Evolutionary conservation across 2,113 vertebrate genomes (phyloP), one percentile per base, ranked within the genome.

Genomic region (Centropus unirufus): DNA sequence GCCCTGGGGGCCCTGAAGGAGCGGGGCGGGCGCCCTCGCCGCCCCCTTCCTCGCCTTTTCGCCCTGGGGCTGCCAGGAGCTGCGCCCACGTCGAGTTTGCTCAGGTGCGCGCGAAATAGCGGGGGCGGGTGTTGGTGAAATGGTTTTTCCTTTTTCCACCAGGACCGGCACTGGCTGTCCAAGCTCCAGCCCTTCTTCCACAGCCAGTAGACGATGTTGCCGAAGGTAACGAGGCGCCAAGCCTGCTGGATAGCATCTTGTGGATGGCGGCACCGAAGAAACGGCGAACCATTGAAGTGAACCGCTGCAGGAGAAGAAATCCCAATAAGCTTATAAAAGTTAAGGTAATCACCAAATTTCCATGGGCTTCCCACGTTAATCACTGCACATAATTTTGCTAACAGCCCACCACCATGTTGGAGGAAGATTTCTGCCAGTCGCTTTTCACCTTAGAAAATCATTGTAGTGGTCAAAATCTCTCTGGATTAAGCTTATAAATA

Each of bases 261-360:
- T 99, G 99, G 99, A 99, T 99, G 99, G 99, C 99, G 2, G 99
- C 89, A 1, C 99, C 99, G 14, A 99, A 99, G 96, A 99, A 98
- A 18, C 98, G 99, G 68, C 99, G 99, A 30, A 98, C 97, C 17
- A 99, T 99, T 46, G 99, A 99, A 95, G 96, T 99, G 74, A 99
- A 99, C 96, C 98, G 98, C 46, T 99, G 98, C 93, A 97, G 99
- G 69, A 98, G 99, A 90, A 98, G 99, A 92, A 68, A 98, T 36
- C 96, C 98, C 14, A 68, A 4, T 19, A 99, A 99, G 49, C 98
- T 99, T 14, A 89, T 99, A 19, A 96, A 98, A 98, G 39, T 98
- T 20, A 98, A 99, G 99, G 99, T 99, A 98, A 94, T 7, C 7
- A 1, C n/a, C 47, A 14, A 4, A 26, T 76, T 62, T 59, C 36